A percentile compares a stretch with the other conserved stretches of the same genome.
Conservation (phyloP, 2,888 invertebrate species). For the Athetis lepigone region DNA sequence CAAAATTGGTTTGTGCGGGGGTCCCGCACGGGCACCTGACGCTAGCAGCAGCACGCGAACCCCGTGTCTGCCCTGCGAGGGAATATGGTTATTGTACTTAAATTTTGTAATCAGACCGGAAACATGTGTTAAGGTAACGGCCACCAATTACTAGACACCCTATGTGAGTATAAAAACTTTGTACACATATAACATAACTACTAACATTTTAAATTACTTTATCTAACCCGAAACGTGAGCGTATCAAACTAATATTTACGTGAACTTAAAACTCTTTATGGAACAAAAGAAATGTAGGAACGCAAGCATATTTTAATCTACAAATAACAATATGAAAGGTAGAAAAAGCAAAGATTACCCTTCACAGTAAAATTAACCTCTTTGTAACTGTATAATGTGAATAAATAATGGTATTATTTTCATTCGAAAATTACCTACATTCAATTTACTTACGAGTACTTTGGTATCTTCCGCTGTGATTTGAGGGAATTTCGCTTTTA, state of each 20-base stretch:
- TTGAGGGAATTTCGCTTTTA: constrained; percentile 28
- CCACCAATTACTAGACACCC: too few relatives aligned
- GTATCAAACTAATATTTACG: constrained; percentile 25
- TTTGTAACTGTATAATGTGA: constrained; percentile 49
- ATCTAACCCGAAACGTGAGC: constrained; percentile 25
- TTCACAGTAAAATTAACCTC: constrained; percentile 39
- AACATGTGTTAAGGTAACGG: too few relatives aligned
- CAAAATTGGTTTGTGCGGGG: too few relatives aligned
- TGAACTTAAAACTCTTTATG: constrained; percentile 26
- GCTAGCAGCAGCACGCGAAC: too few relatives aligned
- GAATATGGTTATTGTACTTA: too few relatives aligned
- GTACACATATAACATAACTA: not conserved
- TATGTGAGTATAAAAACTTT: not conserved
- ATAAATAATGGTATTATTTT: constrained; percentile 46
- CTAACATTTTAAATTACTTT: not conserved
- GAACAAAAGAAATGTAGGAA: constrained; percentile 32
- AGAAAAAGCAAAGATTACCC: constrained; percentile 41
- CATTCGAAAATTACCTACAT: constrained; percentile 43
- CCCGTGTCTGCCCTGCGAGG: too few relatives aligned
- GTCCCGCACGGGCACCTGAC: too few relatives aligned
- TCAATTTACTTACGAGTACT: constrained; percentile 48
- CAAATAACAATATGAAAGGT: constrained; percentile 24
- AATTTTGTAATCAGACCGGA: not conserved
- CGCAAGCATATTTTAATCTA: constrained; percentile 53
- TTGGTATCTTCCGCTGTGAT: constrained; percentile 27